phyloP scores from a whole-genome alignment of 2,113 vertebrate genomes.

The Stegostoma tigrinum region DNA sequence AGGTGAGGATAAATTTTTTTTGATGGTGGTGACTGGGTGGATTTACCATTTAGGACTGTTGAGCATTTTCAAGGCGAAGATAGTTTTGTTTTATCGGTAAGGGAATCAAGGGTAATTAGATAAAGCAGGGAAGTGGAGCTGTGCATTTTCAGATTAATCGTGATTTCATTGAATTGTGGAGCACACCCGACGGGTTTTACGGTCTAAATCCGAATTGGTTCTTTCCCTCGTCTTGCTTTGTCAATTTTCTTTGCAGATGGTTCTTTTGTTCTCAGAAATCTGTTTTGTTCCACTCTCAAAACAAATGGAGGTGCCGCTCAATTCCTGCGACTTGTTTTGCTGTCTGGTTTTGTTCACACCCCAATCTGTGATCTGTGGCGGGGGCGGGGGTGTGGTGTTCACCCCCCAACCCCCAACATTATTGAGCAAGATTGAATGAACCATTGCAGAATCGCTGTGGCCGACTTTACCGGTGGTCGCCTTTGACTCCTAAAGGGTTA shows the following conservation, averaged over 20 bases:
- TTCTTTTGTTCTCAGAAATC: background rate
- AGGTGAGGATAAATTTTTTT: too few relatives aligned
- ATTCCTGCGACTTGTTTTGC: background rate
- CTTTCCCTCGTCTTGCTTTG: background rate
- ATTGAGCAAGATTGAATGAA: background rate
- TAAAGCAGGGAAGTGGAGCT: too few relatives aligned
- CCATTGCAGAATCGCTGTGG: background rate
- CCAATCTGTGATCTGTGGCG: background rate
- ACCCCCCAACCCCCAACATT: too few relatives aligned
- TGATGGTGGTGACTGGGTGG: too few relatives aligned
- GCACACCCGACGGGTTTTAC: too few relatives aligned
- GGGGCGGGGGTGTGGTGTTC: too few relatives aligned
- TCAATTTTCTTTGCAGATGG: background rate
- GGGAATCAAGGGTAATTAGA: too few relatives aligned
- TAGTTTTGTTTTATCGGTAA: too few relatives aligned
- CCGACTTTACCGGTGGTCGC: background rate
- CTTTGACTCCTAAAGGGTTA: background rate
- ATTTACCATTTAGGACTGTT: too few relatives aligned
- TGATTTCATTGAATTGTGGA: too few relatives aligned
- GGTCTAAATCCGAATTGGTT: background rate
- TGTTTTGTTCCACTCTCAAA: background rate
- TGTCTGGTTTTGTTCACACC: background rate
- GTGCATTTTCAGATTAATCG: too few relatives aligned
- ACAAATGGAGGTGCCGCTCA: background rate
- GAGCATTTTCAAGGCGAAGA: too few relatives aligned